Conservation (phyloP, 2,113 vertebrate genomes). For the Melanotaenia duboulayi region DNA sequence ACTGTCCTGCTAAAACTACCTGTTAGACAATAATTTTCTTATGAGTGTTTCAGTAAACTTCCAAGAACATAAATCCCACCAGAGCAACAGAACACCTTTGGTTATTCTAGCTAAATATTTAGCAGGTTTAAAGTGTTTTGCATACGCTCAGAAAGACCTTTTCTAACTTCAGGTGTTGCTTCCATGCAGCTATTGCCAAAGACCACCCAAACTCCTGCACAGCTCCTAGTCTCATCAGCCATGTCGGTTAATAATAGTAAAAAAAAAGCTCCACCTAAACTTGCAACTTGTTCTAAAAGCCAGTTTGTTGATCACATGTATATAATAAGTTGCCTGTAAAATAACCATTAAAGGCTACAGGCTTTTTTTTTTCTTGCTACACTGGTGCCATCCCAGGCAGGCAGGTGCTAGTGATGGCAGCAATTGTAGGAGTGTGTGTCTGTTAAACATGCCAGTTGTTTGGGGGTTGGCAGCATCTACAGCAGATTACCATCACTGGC, state of each 20-base stretch:
- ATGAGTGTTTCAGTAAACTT: too few species aligned
- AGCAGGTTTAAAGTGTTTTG: too few species aligned
- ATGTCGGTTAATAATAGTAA: not conserved
- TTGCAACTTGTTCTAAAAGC: not conserved
- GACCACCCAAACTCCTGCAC: not conserved
- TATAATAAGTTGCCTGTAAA: not conserved
- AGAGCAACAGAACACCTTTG: too few species aligned
- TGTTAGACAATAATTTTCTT: not conserved
- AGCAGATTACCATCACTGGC: constrained; percentile 54
- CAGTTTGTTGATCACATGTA: not conserved
- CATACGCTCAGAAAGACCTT: too few species aligned
- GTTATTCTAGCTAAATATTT: too few species aligned
- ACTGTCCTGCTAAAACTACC: not conserved
- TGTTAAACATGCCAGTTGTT: constrained; percentile 65
- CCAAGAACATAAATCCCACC: too few species aligned
- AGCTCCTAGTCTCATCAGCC: constrained; percentile 29
- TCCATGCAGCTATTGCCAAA: too few species aligned
- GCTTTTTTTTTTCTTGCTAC: constrained; percentile 2
- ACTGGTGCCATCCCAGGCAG: constrained; percentile 43
- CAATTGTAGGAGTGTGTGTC: constrained; percentile 14
- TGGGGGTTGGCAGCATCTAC: constrained; percentile 21
- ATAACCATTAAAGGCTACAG: constrained; percentile 11
- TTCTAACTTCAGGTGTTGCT: too few species aligned
- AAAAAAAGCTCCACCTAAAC: not conserved
- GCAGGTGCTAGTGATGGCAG: constrained; percentile 55